A percentile compares a stretch with the other conserved stretches of the same genome.
Conservation (phyloP, 92 coral and sea anemone genomes). For the Porites cylindrica region DNA sequence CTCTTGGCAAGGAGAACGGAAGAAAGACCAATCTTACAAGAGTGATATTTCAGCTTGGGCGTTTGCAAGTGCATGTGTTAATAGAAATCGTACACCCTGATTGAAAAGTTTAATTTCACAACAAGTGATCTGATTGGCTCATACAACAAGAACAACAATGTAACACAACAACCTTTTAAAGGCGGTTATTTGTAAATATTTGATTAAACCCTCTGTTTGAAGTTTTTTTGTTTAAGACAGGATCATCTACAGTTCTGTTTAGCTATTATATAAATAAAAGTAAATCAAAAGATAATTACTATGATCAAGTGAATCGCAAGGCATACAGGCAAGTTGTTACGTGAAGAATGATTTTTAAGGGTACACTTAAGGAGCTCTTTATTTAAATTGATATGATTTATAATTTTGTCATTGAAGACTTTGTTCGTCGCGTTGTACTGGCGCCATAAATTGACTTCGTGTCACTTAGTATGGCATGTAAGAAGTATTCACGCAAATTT, state of each 20-base stretch:
- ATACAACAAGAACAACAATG: neutral
- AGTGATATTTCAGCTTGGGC: constrained; percentile 14
- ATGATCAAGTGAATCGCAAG: neutral
- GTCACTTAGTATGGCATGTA: neutral
- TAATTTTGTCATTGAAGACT: constrained; percentile 33
- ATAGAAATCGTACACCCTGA: constrained; percentile 36
- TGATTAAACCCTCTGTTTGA: constrained; percentile 13
- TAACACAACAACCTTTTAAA: neutral
- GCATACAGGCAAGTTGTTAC: neutral
- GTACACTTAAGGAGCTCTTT: constrained; percentile 7
- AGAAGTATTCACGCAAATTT: neutral
- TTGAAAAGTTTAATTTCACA: constrained; percentile 38
- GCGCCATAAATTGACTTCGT: constrained; percentile 22
- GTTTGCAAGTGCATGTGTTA: constrained; percentile 16
- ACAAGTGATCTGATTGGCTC: constrained; percentile 36
- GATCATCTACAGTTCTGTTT: constrained; percentile 13
- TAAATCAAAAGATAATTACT: neutral
- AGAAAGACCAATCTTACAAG: neutral
- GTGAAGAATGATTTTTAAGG: constrained; percentile 1
- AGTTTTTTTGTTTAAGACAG: constrained; percentile 11
- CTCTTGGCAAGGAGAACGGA: neutral
- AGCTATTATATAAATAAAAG: neutral
- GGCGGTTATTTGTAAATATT: constrained; percentile 42
- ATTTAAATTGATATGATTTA: constrained; percentile 12
- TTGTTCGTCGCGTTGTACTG: constrained; percentile 27